Percentiles rank a stretch among this genome's conserved stretches.
Conservation (phyloP, 1,140 invertebrate species). For the Calliphora vicina region DNA sequence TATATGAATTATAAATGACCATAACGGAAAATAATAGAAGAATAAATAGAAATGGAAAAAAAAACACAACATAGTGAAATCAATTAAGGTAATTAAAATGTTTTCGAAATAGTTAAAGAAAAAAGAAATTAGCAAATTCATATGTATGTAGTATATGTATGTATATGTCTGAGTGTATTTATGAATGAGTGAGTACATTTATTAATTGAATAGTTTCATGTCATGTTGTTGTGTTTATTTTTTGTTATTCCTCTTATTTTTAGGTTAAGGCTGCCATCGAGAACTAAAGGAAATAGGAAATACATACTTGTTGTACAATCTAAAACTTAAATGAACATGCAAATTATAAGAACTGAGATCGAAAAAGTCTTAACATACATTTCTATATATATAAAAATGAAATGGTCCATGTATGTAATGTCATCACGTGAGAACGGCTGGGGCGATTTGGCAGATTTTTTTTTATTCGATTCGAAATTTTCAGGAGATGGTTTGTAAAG, state of each 20-base stretch:
- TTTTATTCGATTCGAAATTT: too few relatives aligned
- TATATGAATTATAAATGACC: neutral
- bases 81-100: conserved; percentile 28
- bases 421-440: too few relatives aligned
- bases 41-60: neutral
- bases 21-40: neutral
- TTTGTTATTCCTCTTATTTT: neutral
- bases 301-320: neutral
- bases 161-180: too few relatives aligned
- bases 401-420: too few relatives aligned
- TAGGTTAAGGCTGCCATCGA: neutral
- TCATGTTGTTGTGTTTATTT: neutral
- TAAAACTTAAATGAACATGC: too few relatives aligned
- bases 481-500: too few relatives aligned
- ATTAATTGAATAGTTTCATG: conserved; percentile 27
- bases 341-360: too few relatives aligned
- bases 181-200: too few relatives aligned
- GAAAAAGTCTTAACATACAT: too few relatives aligned
- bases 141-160: neutral
- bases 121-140: neutral
- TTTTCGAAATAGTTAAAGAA: neutral
- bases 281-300: neutral
- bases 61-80: neutral
- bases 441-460: too few relatives aligned
- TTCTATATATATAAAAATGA: too few relatives aligned